These are phyloP conservation scores for Canis aureus DNA, from an alignment of 2,113 vertebrate genomes.

Conservation along the genomic window DNA sequence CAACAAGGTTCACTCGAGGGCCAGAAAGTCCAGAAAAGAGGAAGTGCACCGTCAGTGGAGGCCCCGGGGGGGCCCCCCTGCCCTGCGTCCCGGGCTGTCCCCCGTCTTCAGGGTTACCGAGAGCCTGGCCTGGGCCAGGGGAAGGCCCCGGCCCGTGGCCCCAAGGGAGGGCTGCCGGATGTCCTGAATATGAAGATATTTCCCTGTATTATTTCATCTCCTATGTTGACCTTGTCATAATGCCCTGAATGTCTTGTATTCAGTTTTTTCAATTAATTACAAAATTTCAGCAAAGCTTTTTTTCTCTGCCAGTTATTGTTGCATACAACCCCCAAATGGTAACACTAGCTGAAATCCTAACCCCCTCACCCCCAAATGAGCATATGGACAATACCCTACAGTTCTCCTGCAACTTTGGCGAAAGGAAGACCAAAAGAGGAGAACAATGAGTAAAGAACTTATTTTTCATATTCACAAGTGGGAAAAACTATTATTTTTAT, in stretches of 20 bases:
- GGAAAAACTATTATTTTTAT: not conserved
- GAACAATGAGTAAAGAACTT: not conserved
- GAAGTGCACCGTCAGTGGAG: not conserved
- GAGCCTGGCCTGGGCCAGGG: not conserved
- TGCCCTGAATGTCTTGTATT: not conserved
- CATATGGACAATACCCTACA: not conserved
- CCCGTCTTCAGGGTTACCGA: not conserved
- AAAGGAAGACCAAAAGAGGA: not conserved
- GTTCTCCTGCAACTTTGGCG: not conserved
- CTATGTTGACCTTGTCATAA: not conserved
- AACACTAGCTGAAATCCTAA: not conserved
- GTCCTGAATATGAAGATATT: not conserved
- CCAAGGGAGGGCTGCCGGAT: not conserved
- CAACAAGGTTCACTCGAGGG: conserved; percentile 44
- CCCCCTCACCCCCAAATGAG: not conserved
- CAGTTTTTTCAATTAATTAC: not conserved
- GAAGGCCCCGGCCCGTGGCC: not conserved
- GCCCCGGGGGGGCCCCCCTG: not conserved
- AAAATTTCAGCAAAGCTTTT: not conserved
- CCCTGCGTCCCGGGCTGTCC: not conserved
- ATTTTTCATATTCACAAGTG: not conserved
- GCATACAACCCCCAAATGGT: not conserved
- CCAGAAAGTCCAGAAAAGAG: conserved; percentile 69
- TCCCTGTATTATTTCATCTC: not conserved
- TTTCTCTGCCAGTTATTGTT: not conserved